Percentiles rank a stretch among this genome's conserved stretches.
Conservation (phyloP, 2,888 invertebrate species). For the Caenorhabditis sp. region DNA sequence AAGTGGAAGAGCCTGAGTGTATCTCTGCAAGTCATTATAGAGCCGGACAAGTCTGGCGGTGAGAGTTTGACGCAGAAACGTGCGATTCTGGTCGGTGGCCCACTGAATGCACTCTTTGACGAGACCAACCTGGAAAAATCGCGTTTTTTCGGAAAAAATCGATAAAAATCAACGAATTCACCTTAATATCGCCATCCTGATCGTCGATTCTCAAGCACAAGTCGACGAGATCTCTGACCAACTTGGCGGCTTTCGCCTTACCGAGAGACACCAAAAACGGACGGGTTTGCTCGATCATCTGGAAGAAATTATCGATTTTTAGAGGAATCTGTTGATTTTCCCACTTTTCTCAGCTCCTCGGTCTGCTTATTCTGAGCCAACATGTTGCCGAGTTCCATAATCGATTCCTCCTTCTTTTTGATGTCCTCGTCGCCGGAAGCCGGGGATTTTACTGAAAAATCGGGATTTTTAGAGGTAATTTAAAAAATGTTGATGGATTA, state of each 20-base stretch:
- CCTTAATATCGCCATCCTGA: constrained; percentile 89
- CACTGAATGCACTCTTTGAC: constrained; percentile 96
- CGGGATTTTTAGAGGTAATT: background rate
- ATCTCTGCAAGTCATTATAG: constrained; percentile 86
- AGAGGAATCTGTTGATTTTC: background rate
- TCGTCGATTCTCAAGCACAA: constrained; percentile 97
- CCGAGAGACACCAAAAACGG: constrained; percentile 96
- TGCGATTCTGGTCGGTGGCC: constrained; percentile 98
- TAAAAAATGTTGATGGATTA: constrained; percentile 12
- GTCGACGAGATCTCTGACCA: constrained; percentile 96
- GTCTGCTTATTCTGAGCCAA: constrained; percentile 89
- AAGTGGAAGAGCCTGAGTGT: constrained; percentile 82
- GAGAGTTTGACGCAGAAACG: constrained; percentile 95
- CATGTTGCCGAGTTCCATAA: constrained; percentile 93
- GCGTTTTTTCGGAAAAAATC: too few relatives aligned
- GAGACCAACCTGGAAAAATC: too few relatives aligned
- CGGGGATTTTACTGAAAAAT: constrained; percentile 72
- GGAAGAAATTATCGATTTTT: constrained; percentile 2
- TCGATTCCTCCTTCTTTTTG: constrained; percentile 94
- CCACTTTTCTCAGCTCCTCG: constrained; percentile 70
- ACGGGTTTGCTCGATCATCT: constrained; percentile 86
- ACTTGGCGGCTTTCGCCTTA: constrained; percentile 98
- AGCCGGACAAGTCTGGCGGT: constrained; percentile 96
- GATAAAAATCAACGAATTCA: too few relatives aligned
- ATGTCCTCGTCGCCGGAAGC: constrained; percentile 90